Evolutionary conservation across 2,888 invertebrate genomes (phyloP).

Genomic region (Catocala nupta): DNA sequence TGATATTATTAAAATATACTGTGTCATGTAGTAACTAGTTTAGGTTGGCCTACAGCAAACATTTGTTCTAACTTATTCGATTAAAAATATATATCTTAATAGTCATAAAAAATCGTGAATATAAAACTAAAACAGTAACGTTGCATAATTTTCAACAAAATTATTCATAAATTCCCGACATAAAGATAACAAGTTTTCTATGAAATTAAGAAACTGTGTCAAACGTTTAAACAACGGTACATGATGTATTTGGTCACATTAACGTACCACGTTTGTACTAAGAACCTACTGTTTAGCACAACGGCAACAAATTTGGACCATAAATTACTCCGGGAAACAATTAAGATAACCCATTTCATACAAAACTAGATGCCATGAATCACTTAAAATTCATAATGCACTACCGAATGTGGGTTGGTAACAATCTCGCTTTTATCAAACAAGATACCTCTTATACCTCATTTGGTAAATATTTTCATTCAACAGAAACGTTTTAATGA

Average conservation of each 20-base stretch:
- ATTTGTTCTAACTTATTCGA: no score
- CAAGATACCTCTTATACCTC: slow-evolving; percentile 61
- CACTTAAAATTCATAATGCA: slow-evolving; percentile 74
- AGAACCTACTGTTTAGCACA: slow-evolving; percentile 48
- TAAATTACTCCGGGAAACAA: slow-evolving; percentile 62
- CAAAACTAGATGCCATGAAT: slow-evolving; percentile 65
- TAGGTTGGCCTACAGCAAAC: no score
- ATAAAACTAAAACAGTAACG: neutral
- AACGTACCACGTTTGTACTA: slow-evolving; percentile 50
- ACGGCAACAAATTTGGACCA: slow-evolving; percentile 50
- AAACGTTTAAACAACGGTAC: slow-evolving; percentile 45
- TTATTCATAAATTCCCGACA: slow-evolving; percentile 3
- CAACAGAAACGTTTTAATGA: slow-evolving; percentile 68
- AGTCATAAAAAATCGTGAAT: no score
- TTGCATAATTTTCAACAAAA: slow-evolving; percentile 7
- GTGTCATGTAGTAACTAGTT: no score
- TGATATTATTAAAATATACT: no score
- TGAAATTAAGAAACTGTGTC: slow-evolving; percentile 41
- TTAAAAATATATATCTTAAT: no score
- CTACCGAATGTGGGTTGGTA: slow-evolving; percentile 73
- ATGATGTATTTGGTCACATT: slow-evolving; percentile 47
- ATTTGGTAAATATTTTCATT: slow-evolving; percentile 72
- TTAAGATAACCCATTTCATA: slow-evolving; percentile 75
- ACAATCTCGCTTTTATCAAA: slow-evolving; percentile 73
- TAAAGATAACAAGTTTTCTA: slow-evolving; percentile 24